Percentiles rank a stretch among this genome's conserved stretches.
These are phyloP conservation scores for Anguilla anguilla DNA, from an alignment of 2,797 vertebrate species.

Conservation along the genomic window DNA sequence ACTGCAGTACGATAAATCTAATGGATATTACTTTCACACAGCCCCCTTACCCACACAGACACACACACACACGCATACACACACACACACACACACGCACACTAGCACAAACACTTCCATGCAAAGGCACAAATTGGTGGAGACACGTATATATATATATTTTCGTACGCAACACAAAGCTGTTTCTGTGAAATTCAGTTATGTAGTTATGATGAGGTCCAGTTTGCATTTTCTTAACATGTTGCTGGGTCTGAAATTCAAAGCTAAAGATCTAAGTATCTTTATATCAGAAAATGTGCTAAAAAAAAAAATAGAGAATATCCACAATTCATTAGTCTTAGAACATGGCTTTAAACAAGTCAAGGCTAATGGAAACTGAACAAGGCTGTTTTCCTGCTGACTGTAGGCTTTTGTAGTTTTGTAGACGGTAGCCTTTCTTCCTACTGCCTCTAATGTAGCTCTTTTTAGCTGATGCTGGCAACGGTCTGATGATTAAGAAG, in stretches of 20 bases:
- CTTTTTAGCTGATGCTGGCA: neutral
- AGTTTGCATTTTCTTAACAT: slow-evolving; percentile 72
- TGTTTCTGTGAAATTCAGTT: slow-evolving; percentile 82
- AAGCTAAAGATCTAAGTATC: slow-evolving; percentile 64
- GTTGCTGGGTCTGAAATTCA: slow-evolving; percentile 68
- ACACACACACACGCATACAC: slow-evolving; percentile 37
- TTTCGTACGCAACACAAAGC: slow-evolving; percentile 75
- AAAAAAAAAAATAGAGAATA: slow-evolving; percentile 58
- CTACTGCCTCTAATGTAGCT: neutral
- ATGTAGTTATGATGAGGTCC: slow-evolving; percentile 77
- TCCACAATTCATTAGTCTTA: slow-evolving; percentile 64
- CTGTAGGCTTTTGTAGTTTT: neutral
- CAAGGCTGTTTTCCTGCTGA: slow-evolving; percentile 23
- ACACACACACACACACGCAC: slow-evolving; percentile 31
- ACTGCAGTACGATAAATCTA: slow-evolving; percentile 99
- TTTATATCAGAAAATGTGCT: slow-evolving; percentile 51
- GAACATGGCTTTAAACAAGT: slow-evolving; percentile 53
- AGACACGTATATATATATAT: slow-evolving; percentile 87
- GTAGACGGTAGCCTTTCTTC: neutral
- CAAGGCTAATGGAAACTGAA: slow-evolving; percentile 44
- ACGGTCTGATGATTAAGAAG: slow-evolving; percentile 12
- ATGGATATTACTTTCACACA: slow-evolving; percentile 96
- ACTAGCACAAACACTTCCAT: slow-evolving; percentile 34
- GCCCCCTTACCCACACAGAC: slow-evolving; percentile 53
- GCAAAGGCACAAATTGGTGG: slow-evolving; percentile 52